These are phyloP conservation scores for Cantharis lateralis DNA, from an alignment of 2,888 invertebrate genomes.

Conservation along the genomic window DNA sequence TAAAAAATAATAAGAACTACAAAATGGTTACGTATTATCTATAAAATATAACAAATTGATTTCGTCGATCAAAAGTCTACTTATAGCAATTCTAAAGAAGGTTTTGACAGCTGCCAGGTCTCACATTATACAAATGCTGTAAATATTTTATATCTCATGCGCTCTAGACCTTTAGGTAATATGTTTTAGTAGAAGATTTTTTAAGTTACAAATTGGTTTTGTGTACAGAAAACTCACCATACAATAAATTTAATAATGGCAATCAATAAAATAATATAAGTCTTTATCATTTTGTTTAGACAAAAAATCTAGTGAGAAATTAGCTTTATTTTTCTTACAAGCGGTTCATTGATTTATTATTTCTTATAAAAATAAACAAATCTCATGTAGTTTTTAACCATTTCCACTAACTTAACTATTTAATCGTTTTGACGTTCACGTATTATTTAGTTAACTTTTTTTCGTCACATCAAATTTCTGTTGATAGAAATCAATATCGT, in stretches of 20 bases:
- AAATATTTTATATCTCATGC: conserved; percentile 23
- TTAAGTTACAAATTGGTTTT: conserved; percentile 5
- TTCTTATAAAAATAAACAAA: neutral
- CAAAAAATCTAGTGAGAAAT: neutral
- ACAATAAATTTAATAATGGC: neutral
- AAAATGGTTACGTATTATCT: conserved; percentile 6
- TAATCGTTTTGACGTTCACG: too few relatives aligned
- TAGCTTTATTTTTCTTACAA: neutral
- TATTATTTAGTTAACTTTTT: too few relatives aligned
- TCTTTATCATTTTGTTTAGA: neutral
- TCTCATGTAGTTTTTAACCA: neutral
- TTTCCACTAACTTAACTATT: neutral
- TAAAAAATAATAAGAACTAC: neutral
- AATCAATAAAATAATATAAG: neutral
- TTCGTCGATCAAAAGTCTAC: conserved; percentile 29
- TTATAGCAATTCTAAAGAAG: conserved; percentile 25
- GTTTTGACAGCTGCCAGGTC: conserved; percentile 30
- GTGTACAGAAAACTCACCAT: neutral
- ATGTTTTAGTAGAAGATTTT: conserved; percentile 19
- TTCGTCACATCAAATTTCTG: too few relatives aligned
- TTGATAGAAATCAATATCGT: neutral
- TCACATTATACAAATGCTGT: conserved; percentile 27
- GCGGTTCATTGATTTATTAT: neutral
- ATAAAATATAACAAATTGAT: conserved; percentile 31
- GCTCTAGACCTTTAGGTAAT: conserved; percentile 10